Conservation (phyloP, 2,888 invertebrate species). For the Drosophila borborema region DNA sequence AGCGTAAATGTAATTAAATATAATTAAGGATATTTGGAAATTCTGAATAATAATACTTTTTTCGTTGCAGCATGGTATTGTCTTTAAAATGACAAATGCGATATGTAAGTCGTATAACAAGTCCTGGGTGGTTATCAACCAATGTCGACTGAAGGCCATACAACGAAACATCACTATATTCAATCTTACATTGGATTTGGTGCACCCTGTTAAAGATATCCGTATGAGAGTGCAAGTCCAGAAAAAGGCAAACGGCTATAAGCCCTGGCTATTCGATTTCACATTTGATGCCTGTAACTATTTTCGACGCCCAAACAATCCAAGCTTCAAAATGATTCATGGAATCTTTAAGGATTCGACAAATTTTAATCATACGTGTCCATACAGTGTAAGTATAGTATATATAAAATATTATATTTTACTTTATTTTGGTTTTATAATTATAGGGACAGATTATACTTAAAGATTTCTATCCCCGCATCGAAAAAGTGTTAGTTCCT, state of each 20-base stretch:
- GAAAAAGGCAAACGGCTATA: conserved; percentile 14
- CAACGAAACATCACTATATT: conserved; percentile 18
- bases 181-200: neutral
- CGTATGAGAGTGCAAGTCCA: neutral
- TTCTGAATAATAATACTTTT: neutral
- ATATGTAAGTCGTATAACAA: conserved; percentile 14
- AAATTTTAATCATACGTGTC: conserved; percentile 39
- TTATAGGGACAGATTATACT: neutral
- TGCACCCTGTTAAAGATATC: neutral
- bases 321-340: neutral
- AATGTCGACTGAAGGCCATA: conserved; percentile 18
- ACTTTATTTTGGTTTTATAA: no score
- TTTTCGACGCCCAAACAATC: conserved; percentile 1
- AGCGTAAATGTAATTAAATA: neutral
- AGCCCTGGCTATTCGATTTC: conserved; percentile 24
- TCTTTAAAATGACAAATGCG: conserved; percentile 27
- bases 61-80: neutral
- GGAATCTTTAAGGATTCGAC: neutral
- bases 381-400: conserved; percentile 32
- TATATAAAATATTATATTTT: neutral
- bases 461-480: conserved; percentile 22
- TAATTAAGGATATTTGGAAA: neutral
- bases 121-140: conserved; percentile 3
- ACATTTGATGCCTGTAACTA: neutral
- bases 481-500: neutral